phyloP scores from a whole-genome alignment of 2,797 vertebrate species.

The Trematocara caparti region DNA sequence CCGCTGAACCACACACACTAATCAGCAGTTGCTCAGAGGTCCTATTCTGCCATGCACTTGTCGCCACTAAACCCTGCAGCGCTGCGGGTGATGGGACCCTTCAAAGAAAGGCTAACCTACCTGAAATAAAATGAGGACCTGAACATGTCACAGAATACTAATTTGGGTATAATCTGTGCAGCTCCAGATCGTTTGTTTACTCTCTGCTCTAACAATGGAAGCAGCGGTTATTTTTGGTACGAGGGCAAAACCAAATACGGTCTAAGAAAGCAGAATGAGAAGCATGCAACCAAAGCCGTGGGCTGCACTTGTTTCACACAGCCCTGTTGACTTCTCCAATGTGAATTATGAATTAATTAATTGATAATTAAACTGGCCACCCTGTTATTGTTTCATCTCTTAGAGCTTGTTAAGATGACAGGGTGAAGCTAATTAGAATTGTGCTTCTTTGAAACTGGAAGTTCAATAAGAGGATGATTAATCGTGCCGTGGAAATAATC shows the following conservation, averaged over 20 bases:
- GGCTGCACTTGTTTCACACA: background rate
- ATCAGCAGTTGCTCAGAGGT: conserved; percentile 1
- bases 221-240: background rate
- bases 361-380: background rate
- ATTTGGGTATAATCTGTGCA: background rate
- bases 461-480: background rate
- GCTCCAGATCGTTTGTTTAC: background rate
- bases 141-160: conserved; percentile 1
- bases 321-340: background rate
- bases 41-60: background rate
- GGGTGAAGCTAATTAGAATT: background rate
- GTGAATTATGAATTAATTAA: background rate
- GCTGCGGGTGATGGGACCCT: background rate
- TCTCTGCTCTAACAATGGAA: background rate
- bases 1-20: background rate
- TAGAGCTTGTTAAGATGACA: background rate
- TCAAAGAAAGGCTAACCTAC: conserved; percentile 5
- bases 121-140: background rate
- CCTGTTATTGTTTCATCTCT: background rate
- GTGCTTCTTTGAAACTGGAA: background rate
- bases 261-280: background rate
- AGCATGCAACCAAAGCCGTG: background rate
- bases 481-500: background rate
- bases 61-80: conserved; percentile 1
- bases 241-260: background rate